Evolutionary conservation across 2,888 invertebrate species (phyloP), one percentile per base, ranked within the genome.

Genomic region (Andrena camellia): DNA sequence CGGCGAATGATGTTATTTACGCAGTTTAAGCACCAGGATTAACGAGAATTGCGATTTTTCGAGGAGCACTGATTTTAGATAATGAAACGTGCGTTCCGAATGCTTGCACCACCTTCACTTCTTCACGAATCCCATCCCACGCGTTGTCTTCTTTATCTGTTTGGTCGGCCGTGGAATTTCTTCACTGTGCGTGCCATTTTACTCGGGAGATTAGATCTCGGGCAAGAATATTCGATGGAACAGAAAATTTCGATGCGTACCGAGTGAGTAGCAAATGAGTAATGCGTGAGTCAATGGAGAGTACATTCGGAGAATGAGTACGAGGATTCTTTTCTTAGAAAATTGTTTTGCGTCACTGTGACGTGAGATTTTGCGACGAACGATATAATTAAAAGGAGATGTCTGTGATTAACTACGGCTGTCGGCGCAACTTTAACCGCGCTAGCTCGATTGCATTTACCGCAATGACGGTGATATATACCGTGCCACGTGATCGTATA

Each of bases 401-500:
- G 42, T 59, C 23, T 64, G n/a, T 59, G 31, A 33, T 13, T 26
- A 57, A 42, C 17, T 66, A 59, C 17, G 17, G 13, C 20, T 13
- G 20, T 17, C 20, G 8, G 6, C 13, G 60, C 31, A 31, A 54
- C 52, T 67, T 31, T 52, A 42, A 20, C n/a, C n/a, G 5, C n/a
- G 62, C 52, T 66, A 48, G 26, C 35, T 67, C 62, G 35, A 31
- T 60, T 48, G 35, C 50, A 57, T 60, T 60, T 67, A 26, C 62
- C 54, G 31, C 73, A 69, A 6, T 6, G n/a, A 17, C 17, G n/a
- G 63, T 33, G n/a, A 54, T 13, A 31, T 63, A 42, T 63, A 63
- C 52, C 57, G 26, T 48, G 23, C 26, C 63, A 78, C 50, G 63
- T 63, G 62, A 57, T 60, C n/a, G 33, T 63, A 42, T 42, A 57